Percentiles rank a stretch among this genome's conserved stretches.
Evolutionary conservation across 2,113 vertebrate genomes (phyloP).

Genomic region (Plectropomus leopardus): DNA sequence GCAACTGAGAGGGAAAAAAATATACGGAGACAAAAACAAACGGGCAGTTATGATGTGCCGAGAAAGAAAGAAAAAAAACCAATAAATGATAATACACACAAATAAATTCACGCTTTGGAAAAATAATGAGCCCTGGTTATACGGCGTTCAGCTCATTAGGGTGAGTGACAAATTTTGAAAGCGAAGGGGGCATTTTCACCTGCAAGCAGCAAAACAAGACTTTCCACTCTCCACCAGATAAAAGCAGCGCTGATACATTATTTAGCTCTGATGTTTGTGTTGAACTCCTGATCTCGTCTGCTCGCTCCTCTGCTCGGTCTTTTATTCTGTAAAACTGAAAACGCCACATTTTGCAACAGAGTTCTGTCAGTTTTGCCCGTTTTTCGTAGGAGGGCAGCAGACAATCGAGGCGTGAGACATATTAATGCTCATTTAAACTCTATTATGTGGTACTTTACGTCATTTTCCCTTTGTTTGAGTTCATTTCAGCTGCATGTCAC

Average conservation of each 20-base stretch:
- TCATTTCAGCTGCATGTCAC: no score
- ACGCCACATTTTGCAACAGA: not conserved
- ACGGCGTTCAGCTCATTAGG: constrained; percentile 1
- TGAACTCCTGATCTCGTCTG: not conserved
- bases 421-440: constrained; percentile 34
- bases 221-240: not conserved
- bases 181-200: not conserved
- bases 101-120: not conserved
- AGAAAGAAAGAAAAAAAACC: not conserved
- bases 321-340: not conserved
- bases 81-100: constrained; percentile 1
- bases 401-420: constrained; percentile 21
- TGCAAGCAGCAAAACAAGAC: no score
- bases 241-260: not conserved
- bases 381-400: not conserved
- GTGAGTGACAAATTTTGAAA: not conserved
- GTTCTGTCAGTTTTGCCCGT: not conserved
- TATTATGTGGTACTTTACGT: no score
- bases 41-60: not conserved
- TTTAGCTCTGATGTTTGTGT: not conserved
- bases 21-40: not conserved
- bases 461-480: no score
- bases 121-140: constrained; percentile 13
- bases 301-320: not conserved
- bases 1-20: not conserved